Percentiles rank a stretch among this genome's conserved stretches.
These are phyloP conservation scores for Amazona vittata DNA, from an alignment of 2,113 vertebrate species.

Conservation along the genomic window DNA sequence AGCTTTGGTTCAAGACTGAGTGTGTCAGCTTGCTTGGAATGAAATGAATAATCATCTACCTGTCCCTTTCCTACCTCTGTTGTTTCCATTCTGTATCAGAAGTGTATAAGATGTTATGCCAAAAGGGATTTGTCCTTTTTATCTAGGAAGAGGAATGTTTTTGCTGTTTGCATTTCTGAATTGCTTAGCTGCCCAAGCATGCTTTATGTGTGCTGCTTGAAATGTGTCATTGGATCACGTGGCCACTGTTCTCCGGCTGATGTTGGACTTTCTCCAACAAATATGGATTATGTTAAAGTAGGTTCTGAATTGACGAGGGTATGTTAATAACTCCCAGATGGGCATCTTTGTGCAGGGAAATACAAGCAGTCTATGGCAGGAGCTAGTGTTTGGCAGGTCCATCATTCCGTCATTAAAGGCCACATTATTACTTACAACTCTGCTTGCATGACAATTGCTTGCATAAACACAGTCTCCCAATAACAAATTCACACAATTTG, in stretches of 20 bases:
- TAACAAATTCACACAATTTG: constrained; percentile 50
- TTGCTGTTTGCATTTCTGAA: constrained; percentile 93
- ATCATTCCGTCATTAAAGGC: constrained; percentile 99
- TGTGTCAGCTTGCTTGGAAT: constrained; percentile 27
- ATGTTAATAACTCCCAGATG: constrained; percentile 99
- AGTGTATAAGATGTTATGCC: constrained; percentile 85
- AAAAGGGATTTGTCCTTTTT: constrained; percentile 95
- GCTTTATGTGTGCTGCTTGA: constrained; percentile 86
- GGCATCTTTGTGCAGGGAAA: constrained; percentile 89
- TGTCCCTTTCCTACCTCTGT: constrained; percentile 37
- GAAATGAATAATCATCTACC: constrained; percentile 18
- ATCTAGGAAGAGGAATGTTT: constrained; percentile 84
- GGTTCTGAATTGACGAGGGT: constrained; percentile 95
- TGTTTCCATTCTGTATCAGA: constrained; percentile 59
- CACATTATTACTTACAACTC: constrained; percentile 99
- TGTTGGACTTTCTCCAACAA: constrained; percentile 98
- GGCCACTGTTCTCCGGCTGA: constrained; percentile 86
- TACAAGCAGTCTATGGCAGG: constrained; percentile 87
- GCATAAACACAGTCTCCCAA: constrained; percentile 78
- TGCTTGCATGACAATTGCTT: constrained; percentile 97
- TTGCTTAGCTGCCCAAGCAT: constrained; percentile 97
- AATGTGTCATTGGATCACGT: constrained; percentile 92
- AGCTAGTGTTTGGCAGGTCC: constrained; percentile 98
- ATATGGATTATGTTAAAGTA: constrained; percentile 99
- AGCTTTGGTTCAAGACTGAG: not conserved